Base-by-base conservation (phyloP, 2,113 vertebrate genomes). In the Pseudolaguvia tuberculata region DNA sequence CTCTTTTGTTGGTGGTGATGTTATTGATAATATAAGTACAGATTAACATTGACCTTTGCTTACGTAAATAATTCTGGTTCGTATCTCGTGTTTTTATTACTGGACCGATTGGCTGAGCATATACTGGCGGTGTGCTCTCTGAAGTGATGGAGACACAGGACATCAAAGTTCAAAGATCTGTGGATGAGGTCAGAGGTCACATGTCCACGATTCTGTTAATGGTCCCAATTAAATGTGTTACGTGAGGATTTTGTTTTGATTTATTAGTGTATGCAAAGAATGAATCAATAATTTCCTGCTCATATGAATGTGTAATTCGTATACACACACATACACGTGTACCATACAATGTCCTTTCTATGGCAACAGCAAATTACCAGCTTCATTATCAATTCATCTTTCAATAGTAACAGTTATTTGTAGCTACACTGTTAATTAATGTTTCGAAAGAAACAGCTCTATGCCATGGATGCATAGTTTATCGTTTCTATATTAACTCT, bases 31-130 rank as follows among this genome's bases (percentile, higher is more conserved):
- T 81, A 79, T 70, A 63, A 31, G 67, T 69, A 81, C 66, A 74
- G 81, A 81, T 84, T 78, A 50, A 62, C 81, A n/a, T 78, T 85
- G 86, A 87, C 87, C 90, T 89, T 88, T 89, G 80, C 83, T 83
- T 67, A 84, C 82, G 2, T 53, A 23, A 76, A 75, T 73, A 80
- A 76, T 80, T 82, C 77, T 78, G 80, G 79, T 86, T 86, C 82
- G 83, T 86, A 83, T 81, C 61, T 76, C 79, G 39, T 1, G 39
- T 7, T 42, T 42, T 83, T 74, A 67, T 76, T 78, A 79, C 82
- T 76, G 76, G 63, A 74, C 73, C 82, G 76, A 82, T 57, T 80
- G 78, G 77, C 82, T 78, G 77, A 82, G 82, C 81, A 65, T 39
- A 61, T 73, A 62, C 67, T 57, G 51, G 51, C 53, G 25, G 66